These are phyloP conservation scores for Formica selysi DNA, from an alignment of 1,140 invertebrate species.

Conservation along the genomic window DNA sequence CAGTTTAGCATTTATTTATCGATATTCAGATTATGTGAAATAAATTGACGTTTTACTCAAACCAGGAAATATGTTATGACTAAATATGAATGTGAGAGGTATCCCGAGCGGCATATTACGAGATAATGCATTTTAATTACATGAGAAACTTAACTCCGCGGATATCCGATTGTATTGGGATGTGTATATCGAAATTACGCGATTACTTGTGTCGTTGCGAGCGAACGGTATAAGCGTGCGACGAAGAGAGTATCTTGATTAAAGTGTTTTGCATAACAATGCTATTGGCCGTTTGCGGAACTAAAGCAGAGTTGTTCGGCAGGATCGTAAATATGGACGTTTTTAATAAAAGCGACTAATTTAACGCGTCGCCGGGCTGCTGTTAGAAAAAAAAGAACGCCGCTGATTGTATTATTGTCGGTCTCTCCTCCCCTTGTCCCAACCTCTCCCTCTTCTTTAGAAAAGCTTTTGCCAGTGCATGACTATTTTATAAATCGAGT, in stretches of 20 bases:
- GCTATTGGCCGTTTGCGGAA: conserved; percentile 58
- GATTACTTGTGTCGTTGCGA: conserved; percentile 60
- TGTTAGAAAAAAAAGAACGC: conserved; percentile 16
- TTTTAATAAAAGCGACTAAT: conserved; percentile 80
- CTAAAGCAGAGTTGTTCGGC: not conserved
- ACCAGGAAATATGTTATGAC: not conserved
- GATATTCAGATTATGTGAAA: not conserved
- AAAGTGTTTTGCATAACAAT: conserved; percentile 80
- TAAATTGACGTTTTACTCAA: not conserved
- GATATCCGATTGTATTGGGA: conserved; percentile 7
- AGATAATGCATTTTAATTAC: conserved; percentile 40
- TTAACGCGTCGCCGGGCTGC: conserved; percentile 53
- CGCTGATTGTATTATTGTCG: conserved; percentile 41
- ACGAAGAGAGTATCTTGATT: conserved; percentile 70
- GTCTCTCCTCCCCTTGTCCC: not conserved
- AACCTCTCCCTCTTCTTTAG: not conserved
- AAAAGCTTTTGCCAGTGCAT: not conserved
- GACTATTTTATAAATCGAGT: conserved; percentile 48
- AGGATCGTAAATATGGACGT: conserved; percentile 71
- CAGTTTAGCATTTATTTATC: not conserved
- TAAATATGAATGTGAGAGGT: no score
- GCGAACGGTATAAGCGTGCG: not conserved
- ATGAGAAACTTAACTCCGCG: conserved; percentile 26
- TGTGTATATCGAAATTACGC: conserved; percentile 43
- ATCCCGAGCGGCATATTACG: no score